Base-by-base conservation (phyloP, 2,888 invertebrate genomes). In the Xestia xanthographa region DNA sequence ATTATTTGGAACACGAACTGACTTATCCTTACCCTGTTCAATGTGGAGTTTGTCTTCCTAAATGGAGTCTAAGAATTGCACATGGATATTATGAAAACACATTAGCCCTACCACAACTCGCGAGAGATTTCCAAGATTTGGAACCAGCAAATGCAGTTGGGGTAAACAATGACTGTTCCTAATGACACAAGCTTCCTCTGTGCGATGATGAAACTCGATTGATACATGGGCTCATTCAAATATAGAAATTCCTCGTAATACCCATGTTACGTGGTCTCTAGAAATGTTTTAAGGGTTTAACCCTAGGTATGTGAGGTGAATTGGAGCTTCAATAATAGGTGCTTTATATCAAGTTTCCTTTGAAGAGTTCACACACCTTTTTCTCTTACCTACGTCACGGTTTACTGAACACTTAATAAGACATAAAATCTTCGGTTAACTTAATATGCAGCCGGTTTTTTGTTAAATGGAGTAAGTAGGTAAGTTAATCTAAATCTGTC, bases 401-500 rank as follows among this genome's bases (percentile, higher is more conserved):
- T 43, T 79, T 26, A 79, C 17, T 72, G 72, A 79, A 65, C 65
- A 72, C 56, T 43, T 41, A 34, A 48, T 14, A 43, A 63, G 63
- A 70, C 2, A 60, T 70, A 34, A 67, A 65, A 79, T 79, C 65
- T 77, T 63, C 53, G 58, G 56, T 77, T 77, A 73, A 84, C 78
- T 77, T 88, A 68, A 74, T 87, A 85, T 80, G 45, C 65, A 75
- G 77, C 76, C 67, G 70, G 50, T 71, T 86, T 85, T 80, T 82
- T 20, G 34, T 81, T 76, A 80, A 85, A 81, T 77, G 75, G 80
- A 77, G 72, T 79, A 72, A 34, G 43, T 66, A 77, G 60, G 65
- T 76, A 56, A 73, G 34, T 79, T 56, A 66, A 86, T 83, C 85
- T 90, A 86, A 87, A 87, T 86, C 48, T 34, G 66, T 74, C 38